These are phyloP conservation scores for Theodoxus fluviatilis DNA, from an alignment of 2,888 invertebrate species.

Conservation along the genomic window DNA sequence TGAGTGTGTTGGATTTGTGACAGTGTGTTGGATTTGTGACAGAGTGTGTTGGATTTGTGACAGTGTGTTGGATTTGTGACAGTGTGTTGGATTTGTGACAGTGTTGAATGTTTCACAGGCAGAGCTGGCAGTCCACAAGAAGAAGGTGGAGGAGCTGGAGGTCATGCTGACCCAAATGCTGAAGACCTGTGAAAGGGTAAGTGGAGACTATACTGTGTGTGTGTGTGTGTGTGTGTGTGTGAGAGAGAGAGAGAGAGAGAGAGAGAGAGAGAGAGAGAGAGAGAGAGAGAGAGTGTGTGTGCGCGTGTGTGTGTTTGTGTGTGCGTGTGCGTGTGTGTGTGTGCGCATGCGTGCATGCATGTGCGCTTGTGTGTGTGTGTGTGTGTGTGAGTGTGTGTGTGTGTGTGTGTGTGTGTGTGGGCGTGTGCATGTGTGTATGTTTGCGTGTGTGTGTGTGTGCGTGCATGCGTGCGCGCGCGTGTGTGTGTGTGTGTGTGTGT, in stretches of 20 bases:
- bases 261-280: not conserved
- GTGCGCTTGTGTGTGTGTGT: not conserved
- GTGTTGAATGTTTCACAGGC: conserved; percentile 38
- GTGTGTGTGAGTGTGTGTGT: not conserved
- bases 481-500: no score
- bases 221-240: not conserved
- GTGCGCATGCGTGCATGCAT: no score
- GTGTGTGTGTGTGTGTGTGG: not conserved
- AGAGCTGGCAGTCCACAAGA: conserved; percentile 78
- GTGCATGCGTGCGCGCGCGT: no score
- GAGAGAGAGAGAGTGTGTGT: not conserved
- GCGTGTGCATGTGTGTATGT: not conserved
- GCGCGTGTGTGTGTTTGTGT: no score
- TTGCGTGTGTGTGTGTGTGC: not conserved
- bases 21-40: no score
- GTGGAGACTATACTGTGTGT: not conserved
- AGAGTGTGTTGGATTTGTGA: no score
- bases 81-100: no score
- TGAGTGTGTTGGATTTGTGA: no score
- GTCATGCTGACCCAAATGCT: conserved; percentile 70
- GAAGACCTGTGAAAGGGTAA: conserved; percentile 22
- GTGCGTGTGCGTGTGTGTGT: no score
- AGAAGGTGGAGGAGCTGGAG: conserved; percentile 78
- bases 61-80: no score
- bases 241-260: not conserved